These are phyloP conservation scores for Heliconius hewitsoni DNA, from an alignment of 1,140 invertebrate species.

Conservation along the genomic window DNA sequence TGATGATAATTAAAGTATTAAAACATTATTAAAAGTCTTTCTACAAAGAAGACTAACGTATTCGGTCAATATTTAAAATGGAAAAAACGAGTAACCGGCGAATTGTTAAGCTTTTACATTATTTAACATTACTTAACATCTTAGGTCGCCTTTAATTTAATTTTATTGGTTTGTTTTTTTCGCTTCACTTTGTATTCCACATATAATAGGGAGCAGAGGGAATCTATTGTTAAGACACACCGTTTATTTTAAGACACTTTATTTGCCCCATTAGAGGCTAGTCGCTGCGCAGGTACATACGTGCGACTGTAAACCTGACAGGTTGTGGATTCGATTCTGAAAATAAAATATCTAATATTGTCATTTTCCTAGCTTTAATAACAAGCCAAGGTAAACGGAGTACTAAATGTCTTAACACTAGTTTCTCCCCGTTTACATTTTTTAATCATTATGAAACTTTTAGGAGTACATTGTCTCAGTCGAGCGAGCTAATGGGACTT, in stretches of 20 bases:
- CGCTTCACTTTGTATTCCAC: neutral
- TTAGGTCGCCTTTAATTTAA: neutral
- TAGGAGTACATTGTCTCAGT: too few species aligned
- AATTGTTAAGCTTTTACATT: neutral
- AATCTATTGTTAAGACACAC: neutral
- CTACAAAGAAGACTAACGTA: neutral
- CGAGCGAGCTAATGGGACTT: too few species aligned
- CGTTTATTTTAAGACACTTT: neutral
- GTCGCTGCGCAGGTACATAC: too few species aligned
- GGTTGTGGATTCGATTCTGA: too few species aligned
- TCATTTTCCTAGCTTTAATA: too few species aligned
- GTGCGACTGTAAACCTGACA: too few species aligned
- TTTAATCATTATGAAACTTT: too few species aligned
- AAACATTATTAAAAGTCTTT: neutral
- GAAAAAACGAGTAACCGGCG: neutral
- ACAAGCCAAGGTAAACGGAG: too few species aligned
- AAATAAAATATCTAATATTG: too few species aligned
- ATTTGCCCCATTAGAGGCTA: too few species aligned
- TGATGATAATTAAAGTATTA: neutral
- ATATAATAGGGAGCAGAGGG: neutral
- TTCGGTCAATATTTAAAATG: constrained; percentile 1
- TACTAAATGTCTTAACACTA: too few species aligned
- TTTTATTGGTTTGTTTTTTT: neutral
- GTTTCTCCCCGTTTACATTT: too few species aligned
- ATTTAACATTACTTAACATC: neutral